A percentile compares a stretch with the other conserved stretches of the same genome.
phyloP scores from a whole-genome alignment of 2,113 vertebrate genomes.

The Aspiorhynchus laticeps region DNA sequence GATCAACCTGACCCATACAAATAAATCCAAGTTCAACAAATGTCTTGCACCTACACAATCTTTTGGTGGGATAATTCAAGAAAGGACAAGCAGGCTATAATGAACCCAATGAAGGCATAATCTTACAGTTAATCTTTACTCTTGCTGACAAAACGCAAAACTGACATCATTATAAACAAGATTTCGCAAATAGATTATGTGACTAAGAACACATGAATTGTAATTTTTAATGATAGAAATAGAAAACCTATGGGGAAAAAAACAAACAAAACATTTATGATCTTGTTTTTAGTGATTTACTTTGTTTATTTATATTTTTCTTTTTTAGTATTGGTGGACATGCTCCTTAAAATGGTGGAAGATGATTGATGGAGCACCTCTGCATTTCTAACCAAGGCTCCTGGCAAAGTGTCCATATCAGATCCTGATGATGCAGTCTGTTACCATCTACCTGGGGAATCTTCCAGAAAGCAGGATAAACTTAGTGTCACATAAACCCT shows the following conservation, averaged over 20 bases:
- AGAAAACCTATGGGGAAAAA: neutral
- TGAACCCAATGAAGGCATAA: neutral
- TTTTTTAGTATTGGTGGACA: slow-evolving; percentile 71
- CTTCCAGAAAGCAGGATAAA: neutral
- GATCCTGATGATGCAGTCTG: neutral
- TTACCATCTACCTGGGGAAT: neutral
- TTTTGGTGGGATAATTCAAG: neutral
- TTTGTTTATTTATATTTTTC: neutral
- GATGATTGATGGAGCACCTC: slow-evolving; percentile 38
- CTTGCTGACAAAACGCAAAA: neutral
- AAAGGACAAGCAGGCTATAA: neutral
- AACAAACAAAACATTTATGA: too few relatives aligned
- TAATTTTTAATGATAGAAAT: neutral
- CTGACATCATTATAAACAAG: neutral
- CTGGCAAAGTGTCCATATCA: neutral
- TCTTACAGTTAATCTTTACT: neutral
- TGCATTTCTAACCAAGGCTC: neutral
- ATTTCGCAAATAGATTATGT: neutral
- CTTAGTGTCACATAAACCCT: neutral
- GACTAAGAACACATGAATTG: neutral
- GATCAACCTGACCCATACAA: neutral
- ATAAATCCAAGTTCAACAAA: neutral
- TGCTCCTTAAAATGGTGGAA: slow-evolving; percentile 66
- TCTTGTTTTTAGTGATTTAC: neutral
- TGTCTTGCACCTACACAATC: neutral